A percentile compares a stretch with the other conserved stretches of the same genome.
phyloP scores from a whole-genome alignment of 2,888 invertebrate species.

The Drosophila neotestacea region DNA sequence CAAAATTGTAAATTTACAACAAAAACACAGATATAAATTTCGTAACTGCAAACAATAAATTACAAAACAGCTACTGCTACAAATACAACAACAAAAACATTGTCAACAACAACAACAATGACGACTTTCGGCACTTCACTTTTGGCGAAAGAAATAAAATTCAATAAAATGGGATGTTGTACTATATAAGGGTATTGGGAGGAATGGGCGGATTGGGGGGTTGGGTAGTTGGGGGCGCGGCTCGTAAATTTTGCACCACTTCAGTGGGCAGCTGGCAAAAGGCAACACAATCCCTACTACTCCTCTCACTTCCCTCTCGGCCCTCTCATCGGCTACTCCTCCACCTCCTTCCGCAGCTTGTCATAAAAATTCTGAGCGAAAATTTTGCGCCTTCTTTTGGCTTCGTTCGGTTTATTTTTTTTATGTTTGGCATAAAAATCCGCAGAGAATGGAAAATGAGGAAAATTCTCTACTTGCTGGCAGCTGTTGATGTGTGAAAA shows the following conservation, averaged over 20 bases:
- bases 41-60: conserved; percentile 79
- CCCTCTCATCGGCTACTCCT: background rate
- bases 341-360: conserved; percentile 4
- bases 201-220: background rate
- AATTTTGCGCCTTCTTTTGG: conserved; percentile 60
- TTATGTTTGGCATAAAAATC: conserved; percentile 67
- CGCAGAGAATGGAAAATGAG: conserved; percentile 47
- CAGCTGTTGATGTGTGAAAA: conserved; percentile 75
- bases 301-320: background rate
- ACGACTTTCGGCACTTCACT: conserved; percentile 64
- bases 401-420: conserved; percentile 35
- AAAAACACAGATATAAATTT: conserved; percentile 77
- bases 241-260: conserved; percentile 77
- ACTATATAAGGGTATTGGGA: conserved; percentile 2
- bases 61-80: conserved; percentile 60
- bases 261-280: conserved; percentile 58
- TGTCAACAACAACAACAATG: conserved; percentile 25
- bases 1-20: conserved; percentile 76
- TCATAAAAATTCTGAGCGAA: conserved; percentile 62
- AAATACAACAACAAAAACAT: conserved; percentile 34
- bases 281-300: conserved; percentile 40
- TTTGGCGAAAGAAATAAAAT: conserved; percentile 70
- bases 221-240: conserved; percentile 17
- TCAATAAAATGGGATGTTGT: conserved; percentile 67
- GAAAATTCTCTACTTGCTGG: conserved; percentile 42